Evolutionary conservation across 2,797 vertebrate genomes (phyloP).

Genomic region (Gorsachius magnificus): DNA sequence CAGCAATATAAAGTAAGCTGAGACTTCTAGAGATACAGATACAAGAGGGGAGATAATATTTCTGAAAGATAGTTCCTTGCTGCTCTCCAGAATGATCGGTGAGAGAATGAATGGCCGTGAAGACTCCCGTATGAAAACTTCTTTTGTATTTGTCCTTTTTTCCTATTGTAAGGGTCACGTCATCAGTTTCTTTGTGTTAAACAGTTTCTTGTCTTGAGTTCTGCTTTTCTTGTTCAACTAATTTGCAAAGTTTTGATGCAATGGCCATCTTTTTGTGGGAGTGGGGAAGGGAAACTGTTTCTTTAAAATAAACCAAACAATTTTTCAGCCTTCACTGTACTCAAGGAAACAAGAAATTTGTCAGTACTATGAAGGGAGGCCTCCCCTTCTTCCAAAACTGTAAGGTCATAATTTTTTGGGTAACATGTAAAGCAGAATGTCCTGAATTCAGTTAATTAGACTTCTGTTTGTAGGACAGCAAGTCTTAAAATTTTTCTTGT

Average conservation of each 20-base stretch:
- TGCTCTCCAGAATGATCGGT: background rate
- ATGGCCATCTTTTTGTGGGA: background rate
- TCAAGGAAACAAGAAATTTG: background rate
- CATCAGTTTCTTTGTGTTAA: background rate
- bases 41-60: background rate
- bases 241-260: background rate
- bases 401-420: background rate
- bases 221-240: background rate
- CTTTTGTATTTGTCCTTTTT: background rate
- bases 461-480: background rate
- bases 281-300: background rate
- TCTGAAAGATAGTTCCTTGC: background rate
- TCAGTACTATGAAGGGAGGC: background rate
- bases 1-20: conserved; percentile 75
- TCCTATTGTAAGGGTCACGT: background rate
- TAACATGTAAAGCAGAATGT: background rate
- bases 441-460: background rate
- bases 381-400: background rate
- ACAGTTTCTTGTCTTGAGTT: background rate
- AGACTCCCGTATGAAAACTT: background rate
- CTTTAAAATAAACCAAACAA: background rate
- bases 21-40: background rate
- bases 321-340: background rate
- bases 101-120: background rate
- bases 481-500: background rate